Base-by-base conservation (phyloP, 2,797 vertebrate genomes). In the Danio tinwini region DNA sequence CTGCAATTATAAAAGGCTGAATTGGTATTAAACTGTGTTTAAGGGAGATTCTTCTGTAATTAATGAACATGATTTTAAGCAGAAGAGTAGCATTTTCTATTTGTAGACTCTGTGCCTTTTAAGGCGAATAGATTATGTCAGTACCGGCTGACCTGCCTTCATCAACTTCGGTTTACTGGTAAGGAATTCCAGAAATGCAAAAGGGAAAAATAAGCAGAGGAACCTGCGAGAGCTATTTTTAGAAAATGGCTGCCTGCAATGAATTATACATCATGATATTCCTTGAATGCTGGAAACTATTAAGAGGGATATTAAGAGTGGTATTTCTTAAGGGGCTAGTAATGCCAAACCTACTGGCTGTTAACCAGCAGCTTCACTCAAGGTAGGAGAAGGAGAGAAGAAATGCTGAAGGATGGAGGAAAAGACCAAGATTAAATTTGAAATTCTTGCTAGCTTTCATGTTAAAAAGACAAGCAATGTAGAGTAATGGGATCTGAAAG, bases 51-150 rank as follows among this genome's bases (percentile, higher is more conserved):
- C 3, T 58, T 84, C 81, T 88, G 81, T 87, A 88, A 85, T 88
- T 85, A 90, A 90, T 90, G 83, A 85, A 88, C 81, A 81, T 62
- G 69, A 81, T 87, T 91, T 84, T 92, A 90, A 86, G 83, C 85
- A 90, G 79, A 81, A 85, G 88, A 89, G 85, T 82, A 77, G 47
- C 13, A 11, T 19, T 73, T 47, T 17, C 50, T 64, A 39, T 72
- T 81, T 83, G 88, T 89, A 90, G 89, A 90, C 89, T 91, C 91
- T 7, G 59, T 89, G 89, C 95, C 93, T 95, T 95, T 94, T 94
- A 95, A 92, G 94, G 95, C 87, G 90, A 83, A 74, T 19, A 82
- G 89, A 86, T 95, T 94, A 95, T 94, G 91, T 95, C 90, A 92
- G 89, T 86, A 84, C 17, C 69, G 75, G 65, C 45, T 91, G 92